Base-by-base conservation (phyloP, 2,797 vertebrate species). In the Sternarchorhynchus goeldii region DNA sequence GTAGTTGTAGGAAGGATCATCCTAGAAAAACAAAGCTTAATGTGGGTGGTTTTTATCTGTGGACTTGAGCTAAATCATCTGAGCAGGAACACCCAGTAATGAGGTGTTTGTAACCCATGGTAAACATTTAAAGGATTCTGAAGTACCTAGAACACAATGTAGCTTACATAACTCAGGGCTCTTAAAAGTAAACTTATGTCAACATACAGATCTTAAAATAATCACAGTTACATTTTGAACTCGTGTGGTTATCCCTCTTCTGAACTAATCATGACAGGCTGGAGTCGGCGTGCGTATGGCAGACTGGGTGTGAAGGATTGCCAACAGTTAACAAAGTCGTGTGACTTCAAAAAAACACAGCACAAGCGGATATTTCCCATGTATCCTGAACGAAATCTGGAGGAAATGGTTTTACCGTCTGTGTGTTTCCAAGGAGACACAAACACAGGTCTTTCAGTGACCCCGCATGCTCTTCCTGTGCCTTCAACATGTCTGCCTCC, bases 361-460 rank as follows among this genome's bases (percentile, higher is more conserved):
- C 34, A 34, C 25, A 17, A 77, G 72, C 60, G 17, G 62, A 79
- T 72, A 76, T 76, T 79, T 76, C 67, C 60, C 67, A 81, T 73
- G 65, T 80, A 80, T 80, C 65, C 78, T 70, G 66, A 55, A 57
- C 75, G 57, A 70, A 41, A 29, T 21, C 32, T 6, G 59, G 45
- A 75, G 78, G 73, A 75, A 75, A 80, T 80, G 50, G 20, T 41
- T 64, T 17, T 17, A 63, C 71, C 73, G 70, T 80, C 73, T 75
- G 78, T 69, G 32, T 70, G 32, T 58, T 69, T 3, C 29, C 55
- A 14, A 57, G 66, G 45, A 75, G 34, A 80, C 69, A 69, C 18
- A 17, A 36, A 41, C 59, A 29, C 60, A 69, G 56, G 20, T 75
- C 58, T 75, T 4, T 80, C 73, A 70, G 39, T 59, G 70, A 75